Base-by-base conservation (phyloP, 2,888 invertebrate species). In the Drosophila monieri region DNA sequence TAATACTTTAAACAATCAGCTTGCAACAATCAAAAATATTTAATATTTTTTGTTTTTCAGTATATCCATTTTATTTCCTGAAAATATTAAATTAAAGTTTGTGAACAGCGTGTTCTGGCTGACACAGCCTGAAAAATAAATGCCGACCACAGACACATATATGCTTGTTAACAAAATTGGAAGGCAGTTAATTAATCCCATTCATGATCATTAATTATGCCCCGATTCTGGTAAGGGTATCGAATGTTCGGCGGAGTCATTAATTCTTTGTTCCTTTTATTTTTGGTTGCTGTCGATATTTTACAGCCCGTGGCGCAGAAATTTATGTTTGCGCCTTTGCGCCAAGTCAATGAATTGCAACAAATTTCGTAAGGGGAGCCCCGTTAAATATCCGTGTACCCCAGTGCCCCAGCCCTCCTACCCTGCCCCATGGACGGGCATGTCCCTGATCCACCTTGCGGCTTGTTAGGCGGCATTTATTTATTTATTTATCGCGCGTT, bases 291-390 rank as follows among this genome's bases (percentile, higher is more conserved):
- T 87, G 87, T 87, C 87, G 69, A 81, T 87, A 85, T 85, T 85
- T 81, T 78, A 87, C 81, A 69, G 69, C 60, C 76, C 66, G 62
- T 56, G 43, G 72, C 62, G 47, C 56, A 48, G 64, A 73, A 88
- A 88, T 88, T 88, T 88, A 88, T 88, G 85, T 78, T 77, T 76
- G 69, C 73, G 83, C 76, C 80, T 79, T 76, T 86, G 79, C 85
- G 77, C 80, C 87, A 86, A 88, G 88, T 88, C 89, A 89, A 88
- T 88, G 88, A 89, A 86, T 88, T 88, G 89, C 89, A 89, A 89
- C 89, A 89, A 89, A 89, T 88, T 88, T 88, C 78, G 71, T 66
- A 67, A 66, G 64, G 44, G 64, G 64, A 49, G 64, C 39, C 60
- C 70, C 46, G 47, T 52, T 39, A 62, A 62, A 65, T 65, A 43